Base-by-base conservation (phyloP, 2,113 vertebrate species). In the Oreocharis arfaki region DNA sequence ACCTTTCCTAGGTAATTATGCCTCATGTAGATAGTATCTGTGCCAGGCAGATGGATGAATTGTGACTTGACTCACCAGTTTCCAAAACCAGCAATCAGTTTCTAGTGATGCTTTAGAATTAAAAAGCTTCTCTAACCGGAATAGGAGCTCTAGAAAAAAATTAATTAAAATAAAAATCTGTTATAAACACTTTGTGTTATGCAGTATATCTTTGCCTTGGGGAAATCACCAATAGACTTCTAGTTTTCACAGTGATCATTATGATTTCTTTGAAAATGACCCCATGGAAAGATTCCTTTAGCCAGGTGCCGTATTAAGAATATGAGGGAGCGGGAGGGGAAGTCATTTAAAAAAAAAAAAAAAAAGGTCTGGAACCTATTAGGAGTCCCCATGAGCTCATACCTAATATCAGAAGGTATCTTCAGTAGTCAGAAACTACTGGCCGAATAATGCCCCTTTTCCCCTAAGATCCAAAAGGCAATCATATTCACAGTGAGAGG, bases 141-240 rank as follows among this genome's bases (percentile, higher is more conserved):
- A 77, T 63, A 77, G 46, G 30, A 89, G 4, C 56, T 67, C 52
- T 82, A 89, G 57, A 84, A 95, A 96, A 91, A 4, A 14, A 70
- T 52, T 78, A 96, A 93, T 96, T 97, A 91, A 96, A 97, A 92
- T 77, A 32, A 55, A 93, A 78, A 73, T 73, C 27, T 79, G 10
- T 95, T 95, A 70, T 63, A 68, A 63, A 60, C 55, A 39, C 60
- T 67, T 92, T 76, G 80, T 92, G 92, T 89, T 82, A 70, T 60
- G 46, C n/a, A 80, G 33, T 82, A 52, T 96, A 97, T 82, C 74
- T 96, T 96, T 95, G 73, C 89, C 63, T 88, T 78, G 12, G 33
- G n/a, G n/a, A 82, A 71, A 37, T 60, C 37, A 86, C 17, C 12
- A 82, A 13, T 22, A 87, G 18, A 14, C 64, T 87, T 78, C 22